phyloP scores from a whole-genome alignment of 2,888 invertebrate species.

The Ophonus ardosiacus region DNA sequence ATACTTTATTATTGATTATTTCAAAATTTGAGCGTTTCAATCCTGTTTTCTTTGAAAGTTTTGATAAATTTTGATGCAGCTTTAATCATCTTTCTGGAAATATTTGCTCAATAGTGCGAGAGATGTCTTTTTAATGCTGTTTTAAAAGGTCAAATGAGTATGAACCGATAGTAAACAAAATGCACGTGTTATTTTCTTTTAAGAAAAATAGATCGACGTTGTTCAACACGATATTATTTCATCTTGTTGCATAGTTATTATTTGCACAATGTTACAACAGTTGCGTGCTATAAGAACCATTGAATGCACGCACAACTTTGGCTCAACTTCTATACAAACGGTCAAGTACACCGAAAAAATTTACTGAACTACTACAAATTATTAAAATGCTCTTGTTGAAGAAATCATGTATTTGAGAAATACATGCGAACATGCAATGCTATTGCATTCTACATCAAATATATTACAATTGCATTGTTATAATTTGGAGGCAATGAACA shows the following conservation, averaged over 20 bases:
- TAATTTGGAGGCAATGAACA: neutral
- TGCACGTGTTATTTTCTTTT: no score
- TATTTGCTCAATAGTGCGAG: no score
- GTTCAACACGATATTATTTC: neutral
- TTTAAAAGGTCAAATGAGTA: no score
- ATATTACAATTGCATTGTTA: neutral
- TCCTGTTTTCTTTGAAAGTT: no score
- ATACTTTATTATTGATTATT: no score
- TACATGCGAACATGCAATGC: conserved; percentile 44
- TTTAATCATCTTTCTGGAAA: no score
- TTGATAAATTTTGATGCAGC: no score
- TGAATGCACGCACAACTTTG: conserved; percentile 5
- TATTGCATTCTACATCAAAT: neutral
- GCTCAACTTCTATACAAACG: neutral
- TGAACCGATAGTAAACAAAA: no score
- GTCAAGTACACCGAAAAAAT: conserved; percentile 29
- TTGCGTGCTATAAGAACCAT: conserved; percentile 23
- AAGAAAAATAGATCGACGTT: neutral
- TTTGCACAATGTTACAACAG: neutral
- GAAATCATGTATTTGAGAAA: conserved; percentile 1
- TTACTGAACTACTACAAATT: conserved; percentile 22
- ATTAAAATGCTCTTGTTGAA: conserved; percentile 43
- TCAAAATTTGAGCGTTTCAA: no score
- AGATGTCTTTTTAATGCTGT: no score
- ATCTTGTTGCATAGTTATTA: conserved; percentile 8